Base-by-base conservation (phyloP, 1,140 invertebrate genomes). In the Neodiprion lecontei region DNA sequence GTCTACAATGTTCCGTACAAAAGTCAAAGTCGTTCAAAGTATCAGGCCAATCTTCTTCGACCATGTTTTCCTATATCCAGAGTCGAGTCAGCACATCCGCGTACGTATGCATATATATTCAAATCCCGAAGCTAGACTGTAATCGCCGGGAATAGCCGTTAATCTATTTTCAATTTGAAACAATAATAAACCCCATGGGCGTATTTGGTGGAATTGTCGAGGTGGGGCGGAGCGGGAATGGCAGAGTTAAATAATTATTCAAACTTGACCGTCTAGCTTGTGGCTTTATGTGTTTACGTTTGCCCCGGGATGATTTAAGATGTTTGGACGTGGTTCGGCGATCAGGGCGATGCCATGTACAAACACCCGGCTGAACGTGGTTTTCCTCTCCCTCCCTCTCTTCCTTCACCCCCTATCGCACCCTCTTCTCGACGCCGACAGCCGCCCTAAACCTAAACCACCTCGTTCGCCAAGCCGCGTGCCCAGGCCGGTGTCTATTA, bases 211-310 rank as follows among this genome's bases (percentile, higher is more conserved):
- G 7, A 61, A 61, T 40, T 12, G 53, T 12, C n/a, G n/a, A 53
- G 50, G 50, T 53, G 17, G 53, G 53, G 53, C 11, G 53, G 53
- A 61, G 53, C n/a, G n/a, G 28, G 28, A 5, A 61, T 14, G 53
- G 53, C 53, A 61, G 9, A 61, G 67, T 23, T 69, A 69, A 69
- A 69, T 69, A 69, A 69, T 69, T 69, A 69, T 47, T 21, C 67
- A 69, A 23, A 69, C 67, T 14, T 9, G 21, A 21, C 10, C 21
- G 17, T 11, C 9, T 69, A 69, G 67, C 67, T 61, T 61, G 53
- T 61, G 53, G 53, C 53, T 61, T 61, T 61, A 61, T 61, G 67
- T 47, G 67, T 21, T 23, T 69, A 21, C 67, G 67, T 69, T 69
- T 23, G 14, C 14, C 67, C 21, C 28, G 21, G 67, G 11, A 47